Base-by-base conservation (phyloP, 2,888 invertebrate species). In the Lasioglossum calceatum region DNA sequence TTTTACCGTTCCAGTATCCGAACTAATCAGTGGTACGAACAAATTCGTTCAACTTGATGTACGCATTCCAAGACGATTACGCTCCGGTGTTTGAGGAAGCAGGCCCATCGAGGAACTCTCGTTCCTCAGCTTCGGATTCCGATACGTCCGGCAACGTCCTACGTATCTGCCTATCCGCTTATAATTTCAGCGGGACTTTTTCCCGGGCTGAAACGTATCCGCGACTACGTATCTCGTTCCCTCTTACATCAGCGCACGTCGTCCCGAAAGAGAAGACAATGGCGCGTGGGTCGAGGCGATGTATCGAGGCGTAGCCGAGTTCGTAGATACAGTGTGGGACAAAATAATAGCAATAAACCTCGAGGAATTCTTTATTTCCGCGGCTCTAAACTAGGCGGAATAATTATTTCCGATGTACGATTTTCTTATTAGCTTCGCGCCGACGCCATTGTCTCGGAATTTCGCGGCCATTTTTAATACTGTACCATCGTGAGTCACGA, bases 211-310 rank as follows among this genome's bases (percentile, higher is more conserved):
- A 90, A 90, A 89, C 86, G 90, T 90, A 90, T 90, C 88, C 89
- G 86, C 90, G 77, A 80, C 79, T 86, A 87, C 79, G 79, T 86
- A 89, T 82, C 88, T 78, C 85, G 79, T 78, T 86, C 88, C 82
- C 81, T 81, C 85, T 89, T 89, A 87, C 90, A 87, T 91, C 91
- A 87, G 86, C 82, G 87, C 82, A 77, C 88, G 84, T 87, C 90
- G 85, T 88, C 54, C 87, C 89, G 86, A 89, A 86, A 91, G 91
- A 92, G 93, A 94, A 95, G 94, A 93, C 95, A 95, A 94, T 94
- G 93, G 93, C 93, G 95, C 95, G 95, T 95, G 95, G 95, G 94
- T 93, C 93, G 93, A 92, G 91, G 86, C 91, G 83, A 89, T 93
- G 93, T 92, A 94, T 93, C 93, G 93, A 90, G 89, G 92, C 92